Evolutionary conservation across 2,113 vertebrate genomes (phyloP), one percentile per base, ranked within the genome.

Genomic region (Desmodus rotundus): DNA sequence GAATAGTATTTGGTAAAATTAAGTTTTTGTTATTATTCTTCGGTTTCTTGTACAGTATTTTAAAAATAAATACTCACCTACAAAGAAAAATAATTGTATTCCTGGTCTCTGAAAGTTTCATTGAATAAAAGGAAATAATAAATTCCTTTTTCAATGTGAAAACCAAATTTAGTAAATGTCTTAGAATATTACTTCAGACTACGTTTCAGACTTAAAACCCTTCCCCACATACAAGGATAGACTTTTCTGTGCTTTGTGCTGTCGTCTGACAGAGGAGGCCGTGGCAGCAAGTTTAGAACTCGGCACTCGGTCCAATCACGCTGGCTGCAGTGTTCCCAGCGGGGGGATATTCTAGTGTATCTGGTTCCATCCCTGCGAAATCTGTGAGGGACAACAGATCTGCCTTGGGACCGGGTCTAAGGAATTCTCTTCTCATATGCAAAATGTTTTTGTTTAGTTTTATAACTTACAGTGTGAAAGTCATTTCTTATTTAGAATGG

Each of bases 401-500:
- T 93, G 4, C 89, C 93, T 41, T 63, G 56, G 33, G 31, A 77
- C 80, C 73, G 87, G 3, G 5, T 91, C 91, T 58, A 88, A 81
- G 13, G 63, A 70, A 56, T 87, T 47, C 8, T 87, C 45, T 88
- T 52, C 4, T 77, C 83, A 63, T 33, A 50, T 83, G 43, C 73
- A 80, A 83, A 96, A 90, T 70, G 33, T n/a, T 78, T 94, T 52
- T 76, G 45, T 83, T 92, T 63, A 84, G 68, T 76, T 93, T n/a
- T 8, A 33, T 14, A 20, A 31, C 86, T 73, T 92, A 74, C 73
- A 96, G 41, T 13, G 70, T 68, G 22, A 31, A 9, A 13, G 36
- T 52, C 33, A 96, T 94, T 96, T 94, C 58, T 92, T 95, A 54
- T 72, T 93, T 91, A 41, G 68, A 96, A 95, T 38, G 17, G 50